These are phyloP conservation scores for Benthosema pterotum DNA, from an alignment of 2,797 vertebrate genomes.

Conservation along the genomic window DNA sequence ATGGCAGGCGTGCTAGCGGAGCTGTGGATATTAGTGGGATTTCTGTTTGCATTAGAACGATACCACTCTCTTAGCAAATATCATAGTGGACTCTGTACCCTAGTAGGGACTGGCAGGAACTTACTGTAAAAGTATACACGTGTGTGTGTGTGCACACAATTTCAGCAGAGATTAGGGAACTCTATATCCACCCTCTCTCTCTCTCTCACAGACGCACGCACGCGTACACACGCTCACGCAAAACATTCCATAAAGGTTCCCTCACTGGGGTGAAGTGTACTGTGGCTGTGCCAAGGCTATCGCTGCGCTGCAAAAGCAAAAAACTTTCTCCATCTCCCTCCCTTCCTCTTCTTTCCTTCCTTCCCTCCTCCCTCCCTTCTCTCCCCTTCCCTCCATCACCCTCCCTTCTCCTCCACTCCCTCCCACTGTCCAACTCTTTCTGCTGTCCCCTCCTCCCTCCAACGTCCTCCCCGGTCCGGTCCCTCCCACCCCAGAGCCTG, in stretches of 20 bases:
- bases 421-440: not conserved
- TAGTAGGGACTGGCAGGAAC: constrained; percentile 18
- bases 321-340: constrained; percentile 43
- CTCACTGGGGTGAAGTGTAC: constrained; percentile 62
- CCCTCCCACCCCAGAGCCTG: constrained; percentile 62
- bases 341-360: constrained; percentile 20
- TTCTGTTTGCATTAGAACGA: constrained; percentile 34
- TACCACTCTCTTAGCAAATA: constrained; percentile 8
- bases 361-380: constrained; percentile 19
- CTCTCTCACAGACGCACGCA: not conserved
- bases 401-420: constrained; percentile 25
- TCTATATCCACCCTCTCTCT: no score
- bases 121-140: constrained; percentile 19
- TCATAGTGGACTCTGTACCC: not conserved
- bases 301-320: constrained; percentile 45
- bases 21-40: constrained; percentile 22
- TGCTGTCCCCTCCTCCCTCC: constrained; percentile 22
- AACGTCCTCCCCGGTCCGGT: constrained; percentile 45
- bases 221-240: constrained; percentile 27
- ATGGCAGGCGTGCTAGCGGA: constrained; percentile 41
- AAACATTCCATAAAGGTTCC: constrained; percentile 73
- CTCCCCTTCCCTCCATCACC: constrained; percentile 25
- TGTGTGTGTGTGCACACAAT: no score
- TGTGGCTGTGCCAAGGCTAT: constrained; percentile 44
- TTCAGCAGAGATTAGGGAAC: no score